Conservation (phyloP, 2,113 vertebrate genomes). For the Bubalus kerabau region DNA sequence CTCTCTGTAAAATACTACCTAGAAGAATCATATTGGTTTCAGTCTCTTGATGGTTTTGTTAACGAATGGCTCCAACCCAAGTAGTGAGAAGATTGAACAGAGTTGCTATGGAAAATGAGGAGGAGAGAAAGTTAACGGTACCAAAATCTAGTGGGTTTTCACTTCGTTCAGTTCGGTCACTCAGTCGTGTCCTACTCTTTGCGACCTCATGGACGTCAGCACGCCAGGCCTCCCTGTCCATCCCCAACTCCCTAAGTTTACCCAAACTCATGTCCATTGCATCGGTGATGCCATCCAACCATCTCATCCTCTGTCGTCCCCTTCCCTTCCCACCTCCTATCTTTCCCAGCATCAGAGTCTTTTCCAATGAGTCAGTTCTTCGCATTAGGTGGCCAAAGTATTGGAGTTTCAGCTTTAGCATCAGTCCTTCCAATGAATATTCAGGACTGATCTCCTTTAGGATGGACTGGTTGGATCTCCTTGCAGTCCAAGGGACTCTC, state of each 20-base stretch:
- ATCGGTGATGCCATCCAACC: not conserved
- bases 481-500: not conserved
- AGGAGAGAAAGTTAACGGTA: not conserved
- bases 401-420: not conserved
- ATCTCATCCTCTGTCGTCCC: not conserved
- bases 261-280: not conserved
- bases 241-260: not conserved
- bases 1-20: not conserved
- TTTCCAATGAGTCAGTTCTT: not conserved
- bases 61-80: not conserved
- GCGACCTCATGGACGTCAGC: not conserved
- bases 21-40: not conserved
- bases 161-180: not conserved
- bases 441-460: not conserved
- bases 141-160: not conserved
- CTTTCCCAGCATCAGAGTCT: not conserved
- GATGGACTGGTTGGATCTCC: not conserved
- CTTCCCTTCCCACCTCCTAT: not conserved
- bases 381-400: not conserved
- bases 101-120: not conserved
- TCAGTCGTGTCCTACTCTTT: not conserved
- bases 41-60: not conserved
- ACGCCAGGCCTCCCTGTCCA: not conserved
- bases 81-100: not conserved
- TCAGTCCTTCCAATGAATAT: not conserved